Percentiles rank a stretch among this genome's conserved stretches.
Evolutionary conservation across 2,888 invertebrate species (phyloP).

Genomic region (Buathra laborator): DNA sequence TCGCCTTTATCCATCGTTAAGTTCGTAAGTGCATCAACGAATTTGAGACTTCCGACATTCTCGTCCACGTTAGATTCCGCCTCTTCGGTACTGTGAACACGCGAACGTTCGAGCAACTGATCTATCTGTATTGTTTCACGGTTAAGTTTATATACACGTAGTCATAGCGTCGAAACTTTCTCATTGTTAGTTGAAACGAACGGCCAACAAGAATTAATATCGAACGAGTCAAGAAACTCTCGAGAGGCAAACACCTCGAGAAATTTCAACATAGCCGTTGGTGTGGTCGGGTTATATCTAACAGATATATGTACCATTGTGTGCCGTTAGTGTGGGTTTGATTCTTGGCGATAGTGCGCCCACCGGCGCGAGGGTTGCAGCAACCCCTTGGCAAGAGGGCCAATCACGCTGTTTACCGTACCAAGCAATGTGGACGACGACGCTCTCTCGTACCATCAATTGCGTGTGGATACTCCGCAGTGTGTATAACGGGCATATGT

Average conservation of each 20-base stretch:
- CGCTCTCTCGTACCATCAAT: constrained; percentile 45
- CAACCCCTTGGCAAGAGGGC: constrained; percentile 65
- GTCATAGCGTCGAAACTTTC: constrained; percentile 44
- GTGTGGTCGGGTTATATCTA: not conserved
- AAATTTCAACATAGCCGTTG: not conserved
- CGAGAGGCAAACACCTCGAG: constrained; percentile 13
- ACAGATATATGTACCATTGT: constrained; percentile 9
- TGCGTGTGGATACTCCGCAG: constrained; percentile 30
- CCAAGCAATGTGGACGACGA: constrained; percentile 57
- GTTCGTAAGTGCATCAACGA: constrained; percentile 87
- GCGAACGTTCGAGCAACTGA: not conserved
- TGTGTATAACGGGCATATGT: constrained; percentile 20
- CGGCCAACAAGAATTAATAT: constrained; percentile 42
- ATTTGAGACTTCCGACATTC: constrained; percentile 85
- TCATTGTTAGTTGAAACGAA: constrained; percentile 64
- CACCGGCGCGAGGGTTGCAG: constrained; percentile 56
- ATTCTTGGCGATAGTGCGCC: constrained; percentile 33
- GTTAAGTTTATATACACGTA: not conserved
- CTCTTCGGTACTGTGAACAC: constrained; percentile 70
- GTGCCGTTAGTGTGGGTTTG: constrained; percentile 17
- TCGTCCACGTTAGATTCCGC: constrained; percentile 74
- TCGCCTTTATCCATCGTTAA: constrained; percentile 87
- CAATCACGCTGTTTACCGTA: constrained; percentile 67
- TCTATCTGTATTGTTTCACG: constrained; percentile 8
- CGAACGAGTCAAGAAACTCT: constrained; percentile 11